Percentiles rank a stretch among this genome's conserved stretches.
These are phyloP conservation scores for Hycleus cichorii DNA, from an alignment of 1,140 invertebrate genomes.

Conservation along the genomic window DNA sequence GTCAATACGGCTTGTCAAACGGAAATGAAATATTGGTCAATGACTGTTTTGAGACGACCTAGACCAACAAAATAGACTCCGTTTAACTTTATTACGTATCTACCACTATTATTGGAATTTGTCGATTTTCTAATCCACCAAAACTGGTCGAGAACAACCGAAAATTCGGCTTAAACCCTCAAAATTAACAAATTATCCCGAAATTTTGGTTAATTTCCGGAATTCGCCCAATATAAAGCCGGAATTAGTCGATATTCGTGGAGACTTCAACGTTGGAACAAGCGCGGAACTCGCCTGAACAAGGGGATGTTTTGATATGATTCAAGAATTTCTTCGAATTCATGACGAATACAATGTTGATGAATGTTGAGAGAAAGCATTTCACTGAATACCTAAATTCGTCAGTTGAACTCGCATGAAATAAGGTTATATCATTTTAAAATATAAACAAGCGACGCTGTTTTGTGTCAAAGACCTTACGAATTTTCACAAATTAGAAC, in stretches of 20 bases:
- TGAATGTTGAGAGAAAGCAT: constrained; percentile 16
- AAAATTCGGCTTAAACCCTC: too few relatives aligned
- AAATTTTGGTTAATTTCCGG: neutral
- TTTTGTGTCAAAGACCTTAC: constrained; percentile 15
- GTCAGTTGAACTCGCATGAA: constrained; percentile 16
- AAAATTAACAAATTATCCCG: too few relatives aligned
- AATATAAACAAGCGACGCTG: constrained; percentile 17
- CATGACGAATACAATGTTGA: neutral
- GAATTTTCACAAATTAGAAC: constrained; percentile 1
- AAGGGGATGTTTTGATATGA: neutral
- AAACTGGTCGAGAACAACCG: too few relatives aligned
- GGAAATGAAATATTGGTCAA: neutral
- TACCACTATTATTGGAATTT: neutral
- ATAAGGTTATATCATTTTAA: constrained; percentile 20
- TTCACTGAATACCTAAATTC: constrained; percentile 18
- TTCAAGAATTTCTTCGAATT: constrained; percentile 1
- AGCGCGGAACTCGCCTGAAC: neutral
- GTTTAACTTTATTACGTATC: neutral
- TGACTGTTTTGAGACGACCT: neutral
- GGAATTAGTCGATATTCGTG: neutral
- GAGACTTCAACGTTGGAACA: constrained; percentile 17
- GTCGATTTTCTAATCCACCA: neutral
- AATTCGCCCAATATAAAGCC: neutral
- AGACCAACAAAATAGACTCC: neutral
- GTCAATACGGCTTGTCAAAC: neutral